Conservation (phyloP, 2,113 vertebrate genomes). For the Epinephelus moara region DNA sequence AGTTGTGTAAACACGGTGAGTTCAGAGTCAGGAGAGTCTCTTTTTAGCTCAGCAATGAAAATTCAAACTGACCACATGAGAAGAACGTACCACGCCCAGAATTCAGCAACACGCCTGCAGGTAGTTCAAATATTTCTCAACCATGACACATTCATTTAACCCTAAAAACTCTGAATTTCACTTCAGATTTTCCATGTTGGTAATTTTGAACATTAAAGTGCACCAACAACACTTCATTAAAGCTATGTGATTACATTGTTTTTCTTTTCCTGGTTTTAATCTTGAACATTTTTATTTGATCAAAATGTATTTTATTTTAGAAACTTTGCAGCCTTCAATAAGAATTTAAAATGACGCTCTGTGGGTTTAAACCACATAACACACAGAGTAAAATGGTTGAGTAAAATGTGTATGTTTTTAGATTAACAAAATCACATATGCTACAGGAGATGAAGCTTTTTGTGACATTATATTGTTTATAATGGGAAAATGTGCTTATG, state of each 20-base stretch:
- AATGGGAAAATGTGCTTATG: too few species aligned
- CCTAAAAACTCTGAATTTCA: not conserved
- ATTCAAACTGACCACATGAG: not conserved
- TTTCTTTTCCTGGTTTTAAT: too few species aligned
- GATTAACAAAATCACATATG: too few species aligned
- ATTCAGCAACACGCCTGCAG: not conserved
- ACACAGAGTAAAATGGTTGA: too few species aligned
- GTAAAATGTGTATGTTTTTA: too few species aligned
- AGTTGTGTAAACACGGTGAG: not conserved
- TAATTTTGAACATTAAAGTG: too few species aligned
- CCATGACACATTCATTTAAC: not conserved
- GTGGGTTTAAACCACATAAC: too few species aligned
- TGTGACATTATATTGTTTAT: too few species aligned
- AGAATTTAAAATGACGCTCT: too few species aligned
- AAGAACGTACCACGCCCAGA: conserved; percentile 21
- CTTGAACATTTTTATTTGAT: too few species aligned
- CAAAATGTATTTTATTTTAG: not conserved
- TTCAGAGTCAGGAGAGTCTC: not conserved
- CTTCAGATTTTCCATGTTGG: not conserved
- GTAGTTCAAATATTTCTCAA: not conserved
- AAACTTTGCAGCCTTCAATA: not conserved
- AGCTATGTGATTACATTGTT: not conserved
- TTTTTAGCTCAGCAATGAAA: not conserved
- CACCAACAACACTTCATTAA: too few species aligned
- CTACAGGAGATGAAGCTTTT: too few species aligned